A percentile compares a stretch with the other conserved stretches of the same genome.
Evolutionary conservation across 2,113 vertebrate genomes (phyloP).

Genomic region (Anarrhichthys ocellatus): DNA sequence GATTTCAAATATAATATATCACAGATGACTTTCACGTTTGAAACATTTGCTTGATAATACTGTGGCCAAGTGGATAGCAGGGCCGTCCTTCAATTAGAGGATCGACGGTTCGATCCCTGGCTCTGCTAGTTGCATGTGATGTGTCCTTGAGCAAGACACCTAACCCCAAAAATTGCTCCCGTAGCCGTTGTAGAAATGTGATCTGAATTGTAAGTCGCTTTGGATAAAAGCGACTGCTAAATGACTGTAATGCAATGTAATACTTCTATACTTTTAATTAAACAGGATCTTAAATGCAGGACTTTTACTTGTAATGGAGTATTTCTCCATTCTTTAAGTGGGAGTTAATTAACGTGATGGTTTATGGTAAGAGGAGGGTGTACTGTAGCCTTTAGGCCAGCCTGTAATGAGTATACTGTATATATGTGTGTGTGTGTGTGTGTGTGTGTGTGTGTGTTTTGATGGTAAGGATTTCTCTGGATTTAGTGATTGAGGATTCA

Average conservation of each 20-base stretch:
- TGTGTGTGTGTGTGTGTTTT: slow-evolving; percentile 36
- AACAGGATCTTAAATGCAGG: neutral
- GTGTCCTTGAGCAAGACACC: no score
- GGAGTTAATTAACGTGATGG: neutral
- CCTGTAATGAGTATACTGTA: slow-evolving; percentile 11
- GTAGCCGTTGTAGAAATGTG: no score
- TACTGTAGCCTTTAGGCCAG: slow-evolving; percentile 21
- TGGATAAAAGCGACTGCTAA: no score
- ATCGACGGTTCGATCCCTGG: no score
- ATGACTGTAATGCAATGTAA: no score
- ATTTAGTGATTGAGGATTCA: slow-evolving; percentile 66
- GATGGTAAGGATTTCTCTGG: slow-evolving; percentile 55
- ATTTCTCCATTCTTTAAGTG: neutral
- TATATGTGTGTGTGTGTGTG: no score
- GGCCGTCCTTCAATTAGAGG: no score
- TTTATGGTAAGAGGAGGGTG: neutral
- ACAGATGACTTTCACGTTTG: neutral
- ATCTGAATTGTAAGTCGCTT: no score
- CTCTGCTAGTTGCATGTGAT: no score
- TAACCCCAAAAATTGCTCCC: no score
- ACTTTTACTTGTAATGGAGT: neutral
- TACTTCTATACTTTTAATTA: neutral
- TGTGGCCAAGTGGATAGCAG: no score
- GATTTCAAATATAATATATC: neutral
- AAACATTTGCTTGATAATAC: neutral